phyloP scores from a whole-genome alignment of 1,140 invertebrate genomes.

The Bathynomus jamesi region DNA sequence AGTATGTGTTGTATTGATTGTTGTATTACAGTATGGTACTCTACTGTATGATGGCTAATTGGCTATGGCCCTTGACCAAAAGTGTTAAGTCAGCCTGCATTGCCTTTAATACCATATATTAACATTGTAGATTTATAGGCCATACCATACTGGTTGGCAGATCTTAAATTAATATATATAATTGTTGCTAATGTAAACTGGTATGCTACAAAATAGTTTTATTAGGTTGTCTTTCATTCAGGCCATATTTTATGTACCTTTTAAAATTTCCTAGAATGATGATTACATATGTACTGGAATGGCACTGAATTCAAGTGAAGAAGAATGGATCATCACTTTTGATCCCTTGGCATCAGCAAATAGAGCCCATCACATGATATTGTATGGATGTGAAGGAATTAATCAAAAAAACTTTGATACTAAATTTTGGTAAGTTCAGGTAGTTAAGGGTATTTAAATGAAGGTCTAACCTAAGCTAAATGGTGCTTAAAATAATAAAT shows the following conservation, averaged over 20 bases:
- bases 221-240: neutral
- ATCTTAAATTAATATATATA: neutral
- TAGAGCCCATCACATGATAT: conserved; percentile 54
- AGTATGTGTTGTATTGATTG: no score
- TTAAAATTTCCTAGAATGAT: conserved; percentile 38
- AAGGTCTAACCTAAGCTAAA: neutral
- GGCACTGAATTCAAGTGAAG: conserved; percentile 36
- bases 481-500: neutral
- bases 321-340: conserved; percentile 43
- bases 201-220: neutral
- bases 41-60: no score
- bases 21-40: no score
- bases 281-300: conserved; percentile 42
- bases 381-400: conserved; percentile 53
- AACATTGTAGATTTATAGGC: neutral
- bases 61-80: no score
- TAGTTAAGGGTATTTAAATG: neutral
- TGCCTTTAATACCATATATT: no score
- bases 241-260: neutral
- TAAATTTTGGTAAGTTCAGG: conserved; percentile 39
- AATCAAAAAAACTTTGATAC: conserved; percentile 10
- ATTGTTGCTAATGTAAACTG: neutral
- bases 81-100: no score
- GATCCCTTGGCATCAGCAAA: conserved; percentile 43
- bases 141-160: neutral